A percentile compares a stretch with the other conserved stretches of the same genome.
phyloP scores from a whole-genome alignment of 2,888 invertebrate species.

The Acrocyrtus sp. region DNA sequence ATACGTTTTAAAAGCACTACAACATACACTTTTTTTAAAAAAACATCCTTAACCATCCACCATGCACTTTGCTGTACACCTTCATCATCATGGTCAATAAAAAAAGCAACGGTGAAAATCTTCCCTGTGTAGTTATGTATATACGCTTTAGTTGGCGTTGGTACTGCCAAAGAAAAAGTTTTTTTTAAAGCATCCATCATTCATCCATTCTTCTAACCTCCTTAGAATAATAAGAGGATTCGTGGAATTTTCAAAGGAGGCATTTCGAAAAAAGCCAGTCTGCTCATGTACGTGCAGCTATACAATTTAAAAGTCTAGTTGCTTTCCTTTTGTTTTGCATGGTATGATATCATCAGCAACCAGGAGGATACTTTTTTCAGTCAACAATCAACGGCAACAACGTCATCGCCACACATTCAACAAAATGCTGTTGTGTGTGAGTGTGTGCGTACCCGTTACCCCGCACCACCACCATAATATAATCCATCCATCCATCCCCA shows the following conservation, averaged over 20 bases:
- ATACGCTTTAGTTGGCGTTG: too few species aligned
- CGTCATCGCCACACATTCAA: conserved; percentile 8
- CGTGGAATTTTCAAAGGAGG: conserved; percentile 34
- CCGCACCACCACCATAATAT: too few species aligned
- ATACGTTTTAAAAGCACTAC: conserved; percentile 24
- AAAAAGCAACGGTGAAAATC: conserved; percentile 52
- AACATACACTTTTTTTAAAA: too few species aligned
- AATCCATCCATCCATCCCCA: conserved; percentile 2
- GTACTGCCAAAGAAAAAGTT: too few species aligned
- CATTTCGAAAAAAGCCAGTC: not conserved
- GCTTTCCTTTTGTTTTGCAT: conserved; percentile 18
- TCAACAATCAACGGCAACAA: conserved; percentile 47
- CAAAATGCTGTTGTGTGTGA: not conserved
- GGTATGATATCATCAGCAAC: conserved; percentile 40
- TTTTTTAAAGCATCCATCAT: conserved; percentile 26
- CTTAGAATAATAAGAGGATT: conserved; percentile 50
- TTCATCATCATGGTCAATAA: conserved; percentile 20
- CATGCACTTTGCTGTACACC: too few species aligned
- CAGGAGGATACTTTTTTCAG: conserved; percentile 14
- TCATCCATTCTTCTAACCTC: conserved; percentile 29
- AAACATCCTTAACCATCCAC: too few species aligned
- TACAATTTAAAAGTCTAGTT: conserved; percentile 27
- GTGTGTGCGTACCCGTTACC: conserved; percentile 33
- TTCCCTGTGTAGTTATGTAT: conserved; percentile 36
- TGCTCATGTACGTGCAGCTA: not conserved